These are phyloP conservation scores for Colaptes auratus DNA, from an alignment of 2,113 vertebrate species.

Conservation along the genomic window DNA sequence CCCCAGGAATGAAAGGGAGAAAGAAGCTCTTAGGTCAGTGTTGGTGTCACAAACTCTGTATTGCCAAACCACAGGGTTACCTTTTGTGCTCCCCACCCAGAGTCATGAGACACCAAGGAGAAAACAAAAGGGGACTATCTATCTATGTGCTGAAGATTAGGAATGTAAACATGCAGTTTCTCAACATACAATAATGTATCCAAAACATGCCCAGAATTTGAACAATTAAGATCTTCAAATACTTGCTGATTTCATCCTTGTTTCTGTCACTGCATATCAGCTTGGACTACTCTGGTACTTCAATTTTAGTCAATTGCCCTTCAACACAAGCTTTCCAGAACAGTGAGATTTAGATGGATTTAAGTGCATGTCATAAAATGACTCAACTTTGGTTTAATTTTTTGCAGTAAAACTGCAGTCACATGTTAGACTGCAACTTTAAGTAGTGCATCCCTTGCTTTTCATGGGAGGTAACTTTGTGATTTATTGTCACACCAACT, in stretches of 20 bases:
- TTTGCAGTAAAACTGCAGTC: background rate
- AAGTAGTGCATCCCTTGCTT: background rate
- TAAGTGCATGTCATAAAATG: background rate
- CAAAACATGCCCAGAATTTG: background rate
- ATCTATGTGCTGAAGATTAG: fast-evolving
- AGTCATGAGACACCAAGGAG: background rate
- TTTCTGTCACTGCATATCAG: background rate
- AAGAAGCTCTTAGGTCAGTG: background rate
- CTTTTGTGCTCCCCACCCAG: background rate
- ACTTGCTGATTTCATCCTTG: background rate
- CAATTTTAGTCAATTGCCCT: background rate
- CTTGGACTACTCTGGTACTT: background rate
- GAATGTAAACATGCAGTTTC: background rate
- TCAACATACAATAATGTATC: background rate
- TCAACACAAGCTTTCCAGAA: background rate
- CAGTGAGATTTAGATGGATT: background rate
- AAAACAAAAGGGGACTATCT: background rate
- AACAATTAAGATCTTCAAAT: background rate
- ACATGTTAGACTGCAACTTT: background rate
- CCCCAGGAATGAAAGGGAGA: background rate
- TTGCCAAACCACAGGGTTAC: background rate
- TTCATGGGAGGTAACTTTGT: background rate
- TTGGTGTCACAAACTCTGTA: background rate
- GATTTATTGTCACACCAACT: background rate
- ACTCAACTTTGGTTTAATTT: background rate